phyloP scores from a whole-genome alignment of 2,888 invertebrate species.

The Phyto melanocephala region DNA sequence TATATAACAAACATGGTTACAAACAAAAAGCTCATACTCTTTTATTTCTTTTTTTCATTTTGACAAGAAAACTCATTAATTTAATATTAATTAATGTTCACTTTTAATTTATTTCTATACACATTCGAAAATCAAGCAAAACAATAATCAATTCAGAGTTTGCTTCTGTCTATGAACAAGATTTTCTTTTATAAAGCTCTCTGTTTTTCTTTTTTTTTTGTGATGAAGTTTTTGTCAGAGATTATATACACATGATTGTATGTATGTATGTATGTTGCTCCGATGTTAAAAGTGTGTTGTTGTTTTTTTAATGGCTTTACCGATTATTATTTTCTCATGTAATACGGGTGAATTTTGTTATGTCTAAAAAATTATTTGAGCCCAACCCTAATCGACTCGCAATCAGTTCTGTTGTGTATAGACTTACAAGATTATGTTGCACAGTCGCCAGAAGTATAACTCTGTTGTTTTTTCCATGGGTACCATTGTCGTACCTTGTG shows the following conservation, averaged over 20 bases:
- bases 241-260: neutral
- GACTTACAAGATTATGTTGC: too few species aligned
- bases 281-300: neutral
- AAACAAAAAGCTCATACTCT: neutral
- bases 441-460: too few species aligned
- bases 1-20: neutral
- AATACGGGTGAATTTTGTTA: too few species aligned
- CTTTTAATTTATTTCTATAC: neutral
- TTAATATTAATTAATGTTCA: neutral
- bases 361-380: too few species aligned
- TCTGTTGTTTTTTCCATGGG: too few species aligned
- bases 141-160: neutral
- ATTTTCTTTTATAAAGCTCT: neutral
- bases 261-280: neutral
- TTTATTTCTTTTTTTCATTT: neutral
- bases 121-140: neutral
- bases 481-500: too few species aligned
- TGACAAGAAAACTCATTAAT: conserved; percentile 1
- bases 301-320: conserved; percentile 21
- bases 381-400: too few species aligned
- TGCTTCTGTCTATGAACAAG: neutral
- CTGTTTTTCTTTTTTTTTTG: neutral
- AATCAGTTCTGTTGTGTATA: too few species aligned
- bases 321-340: too few species aligned
- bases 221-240: neutral